Base-by-base conservation (phyloP, 1,140 invertebrate species). In the Phortica variegata region DNA sequence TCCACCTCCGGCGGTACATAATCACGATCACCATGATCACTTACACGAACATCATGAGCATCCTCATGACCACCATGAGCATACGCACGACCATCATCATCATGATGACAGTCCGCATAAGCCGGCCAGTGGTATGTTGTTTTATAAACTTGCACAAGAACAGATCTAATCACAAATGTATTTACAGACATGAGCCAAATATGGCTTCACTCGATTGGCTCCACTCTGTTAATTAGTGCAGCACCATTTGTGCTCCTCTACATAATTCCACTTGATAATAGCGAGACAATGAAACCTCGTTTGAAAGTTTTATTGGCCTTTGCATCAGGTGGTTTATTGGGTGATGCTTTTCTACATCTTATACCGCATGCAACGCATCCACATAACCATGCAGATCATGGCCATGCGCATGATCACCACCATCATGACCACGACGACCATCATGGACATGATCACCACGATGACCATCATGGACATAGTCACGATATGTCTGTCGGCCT, bases 261-360 rank as follows among this genome's bases (percentile, higher is more conserved):
- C 63, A 85, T 96, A 45, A 92, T 99, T 59, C 96, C 95, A 1
- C 79, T 98, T 39, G 88, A 95, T 63, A 93, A 94, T 58, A 87
- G 85, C 23, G 84, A 86, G 39, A 86, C 92, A 65, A 86, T 88
- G 62, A 84, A 94, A 71, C 87, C 90, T 1, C 77, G 94, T 17
- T 76, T 93, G 12, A 87, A 87, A 68, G 79, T 89, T 7, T 78
- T 97, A 42, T 78, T 98, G 26, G 95, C 93, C 68, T 98, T 98
- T 79, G 95, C 95, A 6, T 94, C 97, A 7, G 95, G 95, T 9
- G 92, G 93, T 41, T 80, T 98, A 13, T 77, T 98, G 7, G 95
- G 94, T 3, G 95, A 98, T 78, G 94, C 97, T 1, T 98, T 98
- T 75, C 80, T 98, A 1, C 95, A 98, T 77, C 79, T 98, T 13